phyloP scores from a whole-genome alignment of 1,140 invertebrate genomes.

The Drosophila funebris region DNA sequence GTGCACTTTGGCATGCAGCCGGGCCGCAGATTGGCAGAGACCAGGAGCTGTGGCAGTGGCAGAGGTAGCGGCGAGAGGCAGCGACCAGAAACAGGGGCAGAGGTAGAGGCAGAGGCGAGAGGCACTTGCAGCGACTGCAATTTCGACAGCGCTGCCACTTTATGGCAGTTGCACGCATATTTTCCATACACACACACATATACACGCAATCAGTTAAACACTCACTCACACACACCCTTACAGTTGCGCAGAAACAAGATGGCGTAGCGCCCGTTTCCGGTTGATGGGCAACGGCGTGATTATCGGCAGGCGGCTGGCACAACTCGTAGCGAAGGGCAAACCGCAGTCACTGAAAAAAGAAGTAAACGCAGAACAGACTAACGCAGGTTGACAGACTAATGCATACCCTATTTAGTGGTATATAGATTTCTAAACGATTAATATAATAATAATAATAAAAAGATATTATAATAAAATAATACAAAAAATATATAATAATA shows the following conservation, averaged over 20 bases:
- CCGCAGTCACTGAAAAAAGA: slow-evolving; percentile 60
- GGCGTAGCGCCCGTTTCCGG: slow-evolving; percentile 74
- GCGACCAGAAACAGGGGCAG: slow-evolving; percentile 13
- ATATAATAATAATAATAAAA: too few relatives aligned
- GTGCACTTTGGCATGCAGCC: slow-evolving; percentile 71
- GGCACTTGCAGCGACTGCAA: slow-evolving; percentile 46
- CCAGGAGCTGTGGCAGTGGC: not conserved
- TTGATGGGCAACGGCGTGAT: slow-evolving; percentile 75
- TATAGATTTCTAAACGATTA: too few relatives aligned
- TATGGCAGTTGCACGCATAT: slow-evolving; percentile 77
- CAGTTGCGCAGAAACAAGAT: slow-evolving; percentile 67
- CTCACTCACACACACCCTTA: slow-evolving; percentile 30
- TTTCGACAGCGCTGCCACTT: slow-evolving; percentile 64
- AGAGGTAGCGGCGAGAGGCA: not conserved
- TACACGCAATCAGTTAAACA: not conserved
- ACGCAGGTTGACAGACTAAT: not conserved
- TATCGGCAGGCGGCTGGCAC: slow-evolving; percentile 67
- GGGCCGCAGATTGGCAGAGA: slow-evolving; percentile 57
- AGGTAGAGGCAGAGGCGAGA: not conserved
- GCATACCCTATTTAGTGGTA: too few relatives aligned
- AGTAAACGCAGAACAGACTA: not conserved
- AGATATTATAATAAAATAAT: too few relatives aligned
- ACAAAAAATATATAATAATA: too few relatives aligned
- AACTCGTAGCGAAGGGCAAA: slow-evolving; percentile 48
- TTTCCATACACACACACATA: slow-evolving; percentile 34